These are phyloP conservation scores for Litoditis marina DNA, from an alignment of 2,888 invertebrate species.

Conservation along the genomic window DNA sequence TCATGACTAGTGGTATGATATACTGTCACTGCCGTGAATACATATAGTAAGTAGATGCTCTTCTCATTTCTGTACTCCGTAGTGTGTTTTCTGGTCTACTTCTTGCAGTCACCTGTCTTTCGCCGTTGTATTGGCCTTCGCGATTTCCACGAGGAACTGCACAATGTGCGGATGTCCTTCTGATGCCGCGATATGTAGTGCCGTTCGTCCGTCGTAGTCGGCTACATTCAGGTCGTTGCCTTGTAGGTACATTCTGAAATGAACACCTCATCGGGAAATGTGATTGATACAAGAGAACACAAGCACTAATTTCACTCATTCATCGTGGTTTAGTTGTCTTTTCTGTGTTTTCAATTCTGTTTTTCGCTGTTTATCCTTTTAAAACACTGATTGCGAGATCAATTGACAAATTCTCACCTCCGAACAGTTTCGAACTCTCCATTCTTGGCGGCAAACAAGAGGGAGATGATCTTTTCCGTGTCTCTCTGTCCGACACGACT, in stretches of 20 bases:
- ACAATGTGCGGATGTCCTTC: slow-evolving; percentile 75
- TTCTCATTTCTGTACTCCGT: not conserved
- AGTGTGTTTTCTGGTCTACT: too few relatives aligned
- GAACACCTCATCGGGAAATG: too few relatives aligned
- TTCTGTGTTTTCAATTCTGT: too few relatives aligned
- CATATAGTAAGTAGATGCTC: not conserved
- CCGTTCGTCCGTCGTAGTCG: slow-evolving; percentile 92
- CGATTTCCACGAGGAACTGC: slow-evolving; percentile 46
- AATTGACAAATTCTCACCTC: too few relatives aligned
- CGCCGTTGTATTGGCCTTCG: slow-evolving; percentile 31
- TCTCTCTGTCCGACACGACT: slow-evolving; percentile 71
- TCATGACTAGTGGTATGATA: not conserved
- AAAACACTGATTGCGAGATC: too few relatives aligned
- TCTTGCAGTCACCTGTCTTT: slow-evolving; percentile 39
- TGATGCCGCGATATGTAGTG: slow-evolving; percentile 87
- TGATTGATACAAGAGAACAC: too few relatives aligned
- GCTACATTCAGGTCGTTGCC: slow-evolving; percentile 89
- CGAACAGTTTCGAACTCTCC: slow-evolving; percentile 70
- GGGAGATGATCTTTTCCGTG: slow-evolving; percentile 85
- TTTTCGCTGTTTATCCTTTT: too few relatives aligned
- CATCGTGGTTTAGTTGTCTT: too few relatives aligned
- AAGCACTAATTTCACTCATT: too few relatives aligned
- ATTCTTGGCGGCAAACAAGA: slow-evolving; percentile 87
- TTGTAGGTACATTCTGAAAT: slow-evolving; percentile 67
- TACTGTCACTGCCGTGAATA: not conserved